A percentile compares a stretch with the other conserved stretches of the same genome.
Evolutionary conservation across 2,113 vertebrate genomes (phyloP).

Genomic region (Thalassarche chlororhynchos): DNA sequence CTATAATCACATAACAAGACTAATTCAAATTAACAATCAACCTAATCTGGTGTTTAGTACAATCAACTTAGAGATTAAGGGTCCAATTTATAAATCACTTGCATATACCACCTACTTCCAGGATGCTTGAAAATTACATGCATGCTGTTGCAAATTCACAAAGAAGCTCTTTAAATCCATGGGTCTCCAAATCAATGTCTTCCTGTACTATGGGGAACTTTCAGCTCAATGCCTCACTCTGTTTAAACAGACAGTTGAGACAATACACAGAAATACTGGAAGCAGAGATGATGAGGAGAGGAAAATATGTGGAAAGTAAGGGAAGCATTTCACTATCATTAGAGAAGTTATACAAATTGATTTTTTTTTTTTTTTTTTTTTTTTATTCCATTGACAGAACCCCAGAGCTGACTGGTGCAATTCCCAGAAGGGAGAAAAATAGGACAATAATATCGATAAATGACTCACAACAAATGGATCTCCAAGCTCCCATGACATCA

Average conservation of each 20-base stretch:
- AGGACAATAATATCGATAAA: background rate
- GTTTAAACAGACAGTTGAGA: background rate
- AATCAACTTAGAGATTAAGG: slow-evolving; percentile 21
- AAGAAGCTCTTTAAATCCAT: background rate
- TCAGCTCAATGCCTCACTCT: background rate
- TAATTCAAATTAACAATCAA: slow-evolving; percentile 57
- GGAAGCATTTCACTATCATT: background rate
- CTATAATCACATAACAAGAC: slow-evolving; percentile 43
- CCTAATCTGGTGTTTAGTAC: slow-evolving; percentile 29
- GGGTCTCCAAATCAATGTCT: background rate
- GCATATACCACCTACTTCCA: background rate
- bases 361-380: background rate
- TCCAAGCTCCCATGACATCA: background rate
- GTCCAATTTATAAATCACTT: slow-evolving; percentile 22
- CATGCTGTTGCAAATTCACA: background rate
- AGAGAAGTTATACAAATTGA: background rate
- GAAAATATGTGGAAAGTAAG: background rate
- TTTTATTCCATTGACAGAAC: background rate
- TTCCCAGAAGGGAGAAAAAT: background rate
- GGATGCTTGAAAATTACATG: background rate
- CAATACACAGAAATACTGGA: background rate
- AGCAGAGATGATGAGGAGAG: background rate
- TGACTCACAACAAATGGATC: background rate
- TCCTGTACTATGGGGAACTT: background rate
- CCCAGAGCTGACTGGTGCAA: background rate